A percentile compares a stretch with the other conserved stretches of the same genome.
Conservation (phyloP, 35 echinoderm and acorn worm species). For the Holothuria glaberrima region DNA sequence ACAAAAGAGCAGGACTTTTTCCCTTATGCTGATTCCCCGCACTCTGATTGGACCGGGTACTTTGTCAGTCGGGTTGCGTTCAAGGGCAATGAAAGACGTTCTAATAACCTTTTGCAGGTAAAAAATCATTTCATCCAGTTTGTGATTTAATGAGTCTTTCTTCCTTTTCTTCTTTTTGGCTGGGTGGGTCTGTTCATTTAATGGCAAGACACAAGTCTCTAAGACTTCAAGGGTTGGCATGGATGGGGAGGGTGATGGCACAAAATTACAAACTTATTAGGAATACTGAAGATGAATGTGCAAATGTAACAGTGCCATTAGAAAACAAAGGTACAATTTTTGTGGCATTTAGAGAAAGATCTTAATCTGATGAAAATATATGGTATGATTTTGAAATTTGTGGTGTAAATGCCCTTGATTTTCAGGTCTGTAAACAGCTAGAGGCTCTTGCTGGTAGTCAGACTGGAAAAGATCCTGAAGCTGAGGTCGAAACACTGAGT, state of each 20-base stretch:
- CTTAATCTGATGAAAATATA: no score
- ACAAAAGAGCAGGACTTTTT: slow-evolving; percentile 95
- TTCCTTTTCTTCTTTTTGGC: neutral
- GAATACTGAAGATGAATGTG: no score
- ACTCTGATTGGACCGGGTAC: slow-evolving; percentile 93
- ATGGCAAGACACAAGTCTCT: no score
- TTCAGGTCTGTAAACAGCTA: slow-evolving; percentile 90
- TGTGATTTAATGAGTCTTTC: no score
- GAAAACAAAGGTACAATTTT: no score
- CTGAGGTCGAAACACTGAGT: slow-evolving; percentile 69
- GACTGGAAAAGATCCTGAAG: slow-evolving; percentile 36
- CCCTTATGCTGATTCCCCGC: slow-evolving; percentile 84
- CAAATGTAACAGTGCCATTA: no score
- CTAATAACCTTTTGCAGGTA: slow-evolving; percentile 96
- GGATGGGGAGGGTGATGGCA: no score
- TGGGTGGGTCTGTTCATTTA: neutral
- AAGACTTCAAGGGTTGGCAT: neutral
- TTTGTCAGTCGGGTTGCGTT: slow-evolving; percentile 85
- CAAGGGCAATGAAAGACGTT: slow-evolving; percentile 88
- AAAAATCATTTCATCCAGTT: neutral
- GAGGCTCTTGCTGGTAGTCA: slow-evolving; percentile 62
- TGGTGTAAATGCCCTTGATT: neutral
- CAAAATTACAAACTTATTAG: no score
- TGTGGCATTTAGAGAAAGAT: no score
- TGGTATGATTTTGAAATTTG: no score